phyloP scores from a whole-genome alignment of 2,113 vertebrate genomes.

The Lanius collurio region DNA sequence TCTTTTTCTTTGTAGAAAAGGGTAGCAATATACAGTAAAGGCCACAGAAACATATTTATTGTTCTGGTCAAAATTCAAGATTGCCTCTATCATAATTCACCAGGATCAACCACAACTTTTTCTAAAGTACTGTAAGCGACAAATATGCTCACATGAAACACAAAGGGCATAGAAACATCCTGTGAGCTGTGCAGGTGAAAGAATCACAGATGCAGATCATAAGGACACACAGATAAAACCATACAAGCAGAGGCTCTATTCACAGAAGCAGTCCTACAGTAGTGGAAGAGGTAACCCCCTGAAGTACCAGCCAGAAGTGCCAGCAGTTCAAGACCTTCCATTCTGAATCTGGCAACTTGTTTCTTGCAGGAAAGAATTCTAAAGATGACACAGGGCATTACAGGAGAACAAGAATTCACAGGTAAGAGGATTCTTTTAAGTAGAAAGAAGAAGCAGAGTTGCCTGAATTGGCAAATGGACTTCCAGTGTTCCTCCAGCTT shows the following conservation, averaged over 20 bases:
- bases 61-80: neutral
- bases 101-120: neutral
- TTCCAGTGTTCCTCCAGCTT: neutral
- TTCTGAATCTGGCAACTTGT: neutral
- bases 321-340: neutral
- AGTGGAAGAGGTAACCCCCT: neutral
- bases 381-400: neutral
- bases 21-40: neutral
- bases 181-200: neutral
- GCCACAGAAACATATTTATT: neutral
- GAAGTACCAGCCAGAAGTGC: neutral
- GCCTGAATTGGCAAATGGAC: neutral
- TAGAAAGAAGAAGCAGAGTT: neutral
- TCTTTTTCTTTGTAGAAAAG: neutral
- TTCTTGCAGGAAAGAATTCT: neutral
- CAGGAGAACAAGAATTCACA: neutral
- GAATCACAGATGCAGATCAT: neutral
- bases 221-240: neutral
- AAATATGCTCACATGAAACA: neutral
- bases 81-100: fast-evolving
- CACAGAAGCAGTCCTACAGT: neutral
- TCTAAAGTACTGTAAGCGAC: neutral
- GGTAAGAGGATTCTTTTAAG: neutral
- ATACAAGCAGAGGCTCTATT: neutral
- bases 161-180: neutral